A percentile compares a stretch with the other conserved stretches of the same genome.
phyloP scores from a whole-genome alignment of 2,113 vertebrate species.

The Ptilorrhoa leucosticta region DNA sequence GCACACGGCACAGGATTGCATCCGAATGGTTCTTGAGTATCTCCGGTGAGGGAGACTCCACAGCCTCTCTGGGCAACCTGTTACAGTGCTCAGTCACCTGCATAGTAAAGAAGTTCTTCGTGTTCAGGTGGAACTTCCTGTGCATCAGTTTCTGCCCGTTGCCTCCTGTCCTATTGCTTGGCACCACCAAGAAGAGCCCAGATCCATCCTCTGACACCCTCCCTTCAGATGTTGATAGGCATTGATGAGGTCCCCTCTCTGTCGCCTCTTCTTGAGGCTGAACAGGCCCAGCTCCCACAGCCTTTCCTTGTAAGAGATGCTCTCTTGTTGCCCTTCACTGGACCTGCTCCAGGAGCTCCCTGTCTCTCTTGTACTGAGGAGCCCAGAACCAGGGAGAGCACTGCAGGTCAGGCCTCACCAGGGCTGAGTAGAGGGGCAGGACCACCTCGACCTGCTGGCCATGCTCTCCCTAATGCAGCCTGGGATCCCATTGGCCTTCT shows the following conservation, averaged over 20 bases:
- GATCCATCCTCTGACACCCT: background rate
- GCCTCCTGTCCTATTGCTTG: background rate
- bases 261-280: background rate
- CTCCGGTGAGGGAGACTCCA: background rate
- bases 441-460: rapidly evolving
- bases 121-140: background rate
- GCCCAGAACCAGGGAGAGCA: background rate
- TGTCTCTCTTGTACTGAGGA: background rate
- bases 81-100: rapidly evolving
- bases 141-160: background rate
- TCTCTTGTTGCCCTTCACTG: background rate
- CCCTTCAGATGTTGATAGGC: background rate
- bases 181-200: background rate
- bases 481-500: background rate
- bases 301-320: background rate
- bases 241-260: background rate
- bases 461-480: background rate
- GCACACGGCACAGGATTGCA: background rate
- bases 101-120: background rate
- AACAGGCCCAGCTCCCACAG: background rate
- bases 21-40: background rate
- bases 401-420: background rate
- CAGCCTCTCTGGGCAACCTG: background rate
- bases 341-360: background rate
- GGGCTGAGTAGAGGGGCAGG: background rate